A percentile compares a stretch with the other conserved stretches of the same genome.
Conservation (phyloP, 2,888 invertebrate genomes). For the Campoletis raptor region DNA sequence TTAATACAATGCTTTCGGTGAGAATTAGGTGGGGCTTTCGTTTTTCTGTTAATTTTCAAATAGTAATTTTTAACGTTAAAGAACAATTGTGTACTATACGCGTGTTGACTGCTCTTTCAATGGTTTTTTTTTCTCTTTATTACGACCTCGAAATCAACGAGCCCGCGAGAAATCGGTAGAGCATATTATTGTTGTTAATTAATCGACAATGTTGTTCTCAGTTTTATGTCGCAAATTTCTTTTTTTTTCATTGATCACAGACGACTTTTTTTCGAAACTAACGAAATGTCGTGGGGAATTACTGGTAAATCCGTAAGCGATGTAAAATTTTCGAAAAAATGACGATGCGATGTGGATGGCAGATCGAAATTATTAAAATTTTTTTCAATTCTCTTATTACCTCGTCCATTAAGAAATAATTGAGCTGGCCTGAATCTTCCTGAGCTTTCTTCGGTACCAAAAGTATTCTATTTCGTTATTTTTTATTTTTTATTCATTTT, state of each 20-base stretch:
- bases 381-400: background rate
- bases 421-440: background rate
- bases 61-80: constrained; percentile 57
- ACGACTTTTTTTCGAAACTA: constrained; percentile 38
- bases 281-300: constrained; percentile 25
- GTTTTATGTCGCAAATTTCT: constrained; percentile 32
- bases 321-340: constrained; percentile 68
- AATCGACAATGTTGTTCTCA: background rate
- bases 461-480: background rate
- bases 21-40: constrained; percentile 69
- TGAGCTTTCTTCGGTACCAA: background rate
- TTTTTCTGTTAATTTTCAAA: constrained; percentile 36
- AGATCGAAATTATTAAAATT: background rate
- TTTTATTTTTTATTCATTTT: too few relatives aligned
- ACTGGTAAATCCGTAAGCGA: constrained; percentile 33
- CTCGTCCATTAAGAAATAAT: background rate
- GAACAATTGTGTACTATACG: constrained; percentile 65
- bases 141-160: constrained; percentile 45
- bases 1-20: constrained; percentile 74
- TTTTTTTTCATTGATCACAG: constrained; percentile 17
- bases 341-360: constrained; percentile 36
- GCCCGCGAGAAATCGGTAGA: constrained; percentile 51
- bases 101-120: constrained; percentile 42
- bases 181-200: background rate
- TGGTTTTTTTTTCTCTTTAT: constrained; percentile 36